Evolutionary conservation across 2,113 vertebrate genomes (phyloP), one percentile per base, ranked within the genome.

Genomic region (Hymenochirus boettgeri): DNA sequence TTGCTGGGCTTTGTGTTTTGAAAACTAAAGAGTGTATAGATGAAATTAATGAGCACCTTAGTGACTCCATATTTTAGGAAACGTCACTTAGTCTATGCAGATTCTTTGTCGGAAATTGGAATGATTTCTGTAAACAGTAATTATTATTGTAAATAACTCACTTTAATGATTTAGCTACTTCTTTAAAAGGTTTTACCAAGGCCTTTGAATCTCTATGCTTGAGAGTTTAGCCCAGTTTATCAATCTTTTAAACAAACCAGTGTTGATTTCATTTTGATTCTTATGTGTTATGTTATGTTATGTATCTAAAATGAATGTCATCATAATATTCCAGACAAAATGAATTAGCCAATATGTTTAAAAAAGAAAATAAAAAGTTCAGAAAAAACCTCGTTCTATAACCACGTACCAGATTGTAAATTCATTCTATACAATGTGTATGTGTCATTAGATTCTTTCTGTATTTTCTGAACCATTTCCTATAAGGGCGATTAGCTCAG

Each of bases 261-360:
- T 42, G 39, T 42, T 42, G 39, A n/a, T 42, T 42, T 42, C 5
- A 15, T 3, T 18, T 42, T 42, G 39, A 42, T 42, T 42, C n/a
- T n/a, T 42, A 13, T 7, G 33, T 7, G 33, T 35, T 35, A 12
- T 33, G 23, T n/a, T n/a, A n/a, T n/a, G n/a, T n/a, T n/a, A n/a
- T n/a, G 60, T 62, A 62, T 35, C 37, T 46, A 63, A 63, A 54
- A 10, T 63, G 54, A 56, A 64, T 64, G 62, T 52, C 62, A 42
- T 64, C 62, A 56, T 64, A 64, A 47, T 29, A 25, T 42, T 31
- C 22, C 37, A 55, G 51, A 53, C 31, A 64, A 46, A 55, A 37
- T 27, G 55, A 56, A 56, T 63, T 56, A 64, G 39, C 39, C 19
- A 39, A 64, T 64, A 47, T 55, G 47, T 50, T 63, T 18, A 23